These are phyloP conservation scores for Globodera rostochiensis DNA, from an alignment of 1,140 invertebrate species.

Conservation along the genomic window DNA sequence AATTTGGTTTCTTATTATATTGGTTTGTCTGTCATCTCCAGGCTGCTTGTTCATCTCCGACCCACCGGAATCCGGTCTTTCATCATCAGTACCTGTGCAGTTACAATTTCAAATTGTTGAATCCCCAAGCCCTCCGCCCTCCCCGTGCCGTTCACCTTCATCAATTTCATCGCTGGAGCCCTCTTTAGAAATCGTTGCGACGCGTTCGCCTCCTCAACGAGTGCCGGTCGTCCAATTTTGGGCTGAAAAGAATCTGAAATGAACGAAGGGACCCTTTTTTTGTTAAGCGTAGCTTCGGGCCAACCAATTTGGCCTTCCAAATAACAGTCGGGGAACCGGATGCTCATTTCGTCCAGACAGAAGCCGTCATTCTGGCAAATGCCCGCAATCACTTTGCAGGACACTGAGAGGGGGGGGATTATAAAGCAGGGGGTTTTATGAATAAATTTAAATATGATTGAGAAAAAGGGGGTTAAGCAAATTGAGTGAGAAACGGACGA, in stretches of 20 bases:
- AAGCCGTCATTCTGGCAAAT: constrained; percentile 36
- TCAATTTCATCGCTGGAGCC: constrained; percentile 30
- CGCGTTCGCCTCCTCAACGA: constrained; percentile 9
- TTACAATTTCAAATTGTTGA: background rate
- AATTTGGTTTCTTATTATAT: background rate
- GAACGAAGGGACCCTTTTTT: background rate
- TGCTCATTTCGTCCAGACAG: constrained; percentile 40
- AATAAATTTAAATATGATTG: background rate
- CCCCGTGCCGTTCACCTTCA: constrained; percentile 11
- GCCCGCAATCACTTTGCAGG: constrained; percentile 36
- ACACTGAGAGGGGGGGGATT: constrained; percentile 24
- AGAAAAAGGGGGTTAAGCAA: background rate
- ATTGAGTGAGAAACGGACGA: background rate
- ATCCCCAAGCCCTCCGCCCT: background rate
- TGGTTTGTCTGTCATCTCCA: background rate
- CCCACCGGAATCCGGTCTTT: constrained; percentile 22
- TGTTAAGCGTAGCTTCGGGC: too few species aligned
- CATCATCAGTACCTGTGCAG: constrained; percentile 23
- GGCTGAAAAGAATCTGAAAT: background rate
- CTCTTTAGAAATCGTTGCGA: constrained; percentile 16
- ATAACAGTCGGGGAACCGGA: constrained; percentile 39
- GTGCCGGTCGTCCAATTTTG: background rate
- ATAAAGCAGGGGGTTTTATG: too few species aligned
- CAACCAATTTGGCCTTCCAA: constrained; percentile 20
- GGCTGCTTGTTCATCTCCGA: constrained; percentile 1